phyloP scores from a whole-genome alignment of 2,797 vertebrate genomes.

The Eulemur albifrons region DNA sequence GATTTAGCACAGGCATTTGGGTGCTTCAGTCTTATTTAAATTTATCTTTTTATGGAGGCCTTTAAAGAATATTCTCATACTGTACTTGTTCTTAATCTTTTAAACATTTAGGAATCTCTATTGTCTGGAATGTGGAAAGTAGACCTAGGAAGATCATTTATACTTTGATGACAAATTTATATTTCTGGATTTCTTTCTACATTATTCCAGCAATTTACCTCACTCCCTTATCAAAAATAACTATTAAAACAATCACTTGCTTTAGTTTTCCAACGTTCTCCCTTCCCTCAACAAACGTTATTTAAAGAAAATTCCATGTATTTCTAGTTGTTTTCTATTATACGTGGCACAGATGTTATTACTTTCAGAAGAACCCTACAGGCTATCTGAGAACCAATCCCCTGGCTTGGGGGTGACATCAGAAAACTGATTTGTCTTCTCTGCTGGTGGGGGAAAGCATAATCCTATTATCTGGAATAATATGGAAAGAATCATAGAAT shows the following conservation, averaged over 20 bases:
- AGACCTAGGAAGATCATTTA: slow-evolving; percentile 46
- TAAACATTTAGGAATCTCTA: slow-evolving; percentile 21
- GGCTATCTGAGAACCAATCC: slow-evolving; percentile 79
- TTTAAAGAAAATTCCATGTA: slow-evolving; percentile 65
- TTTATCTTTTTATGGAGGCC: slow-evolving; percentile 40
- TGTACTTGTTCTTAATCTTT: slow-evolving; percentile 47
- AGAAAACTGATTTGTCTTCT: slow-evolving; percentile 78
- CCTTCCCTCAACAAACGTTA: slow-evolving; percentile 59
- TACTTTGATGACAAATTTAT: slow-evolving; percentile 52
- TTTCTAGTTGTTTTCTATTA: slow-evolving; percentile 69
- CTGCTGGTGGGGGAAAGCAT: slow-evolving; percentile 77
- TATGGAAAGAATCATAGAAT: slow-evolving; percentile 88
- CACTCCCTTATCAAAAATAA: slow-evolving; percentile 60
- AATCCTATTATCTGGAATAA: slow-evolving; percentile 87
- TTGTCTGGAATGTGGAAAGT: slow-evolving; percentile 50
- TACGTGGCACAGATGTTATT: slow-evolving; percentile 66
- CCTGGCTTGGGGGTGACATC: slow-evolving; percentile 79
- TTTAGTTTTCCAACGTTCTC: slow-evolving; percentile 64
- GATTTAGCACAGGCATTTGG: slow-evolving; percentile 32
- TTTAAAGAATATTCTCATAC: slow-evolving; percentile 59
- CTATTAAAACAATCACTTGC: slow-evolving; percentile 59
- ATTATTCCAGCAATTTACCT: slow-evolving; percentile 61
- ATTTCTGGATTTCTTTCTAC: slow-evolving; percentile 69
- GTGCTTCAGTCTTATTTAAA: slow-evolving; percentile 58
- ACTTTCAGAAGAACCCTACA: slow-evolving; percentile 80